A percentile compares a stretch with the other conserved stretches of the same genome.
These are phyloP conservation scores for Chamaetylas fuelleborni DNA, from an alignment of 2,113 vertebrate genomes.

Conservation along the genomic window DNA sequence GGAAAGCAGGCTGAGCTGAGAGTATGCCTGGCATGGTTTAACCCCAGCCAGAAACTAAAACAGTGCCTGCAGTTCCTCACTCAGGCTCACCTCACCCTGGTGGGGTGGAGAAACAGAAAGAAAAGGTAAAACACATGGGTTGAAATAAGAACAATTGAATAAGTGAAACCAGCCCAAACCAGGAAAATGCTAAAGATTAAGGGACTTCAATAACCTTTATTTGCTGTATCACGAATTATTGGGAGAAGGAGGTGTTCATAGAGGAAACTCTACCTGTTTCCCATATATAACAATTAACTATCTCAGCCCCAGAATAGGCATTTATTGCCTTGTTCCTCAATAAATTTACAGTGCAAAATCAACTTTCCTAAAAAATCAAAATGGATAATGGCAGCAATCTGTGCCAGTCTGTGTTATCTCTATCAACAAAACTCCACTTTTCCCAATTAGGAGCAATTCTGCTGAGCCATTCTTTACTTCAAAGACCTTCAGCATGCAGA, in stretches of 20 bases:
- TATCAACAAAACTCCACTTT: neutral
- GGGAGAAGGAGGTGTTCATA: neutral
- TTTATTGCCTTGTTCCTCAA: neutral
- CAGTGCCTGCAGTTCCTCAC: neutral
- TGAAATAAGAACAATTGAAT: neutral
- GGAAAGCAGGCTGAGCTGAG: neutral
- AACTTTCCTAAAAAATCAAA: neutral
- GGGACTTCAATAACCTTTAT: neutral
- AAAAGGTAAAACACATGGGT: neutral
- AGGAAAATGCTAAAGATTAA: neutral
- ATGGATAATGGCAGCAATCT: neutral
- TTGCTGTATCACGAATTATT: neutral
- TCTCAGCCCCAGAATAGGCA: neutral
- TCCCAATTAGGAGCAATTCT: neutral
- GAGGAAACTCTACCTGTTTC: neutral
- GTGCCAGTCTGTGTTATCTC: neutral
- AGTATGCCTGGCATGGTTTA: neutral
- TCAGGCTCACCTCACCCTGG: neutral
- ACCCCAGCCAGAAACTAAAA: neutral
- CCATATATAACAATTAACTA: neutral
- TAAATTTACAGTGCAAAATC: neutral
- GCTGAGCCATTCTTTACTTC: neutral
- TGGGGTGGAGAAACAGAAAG: neutral
- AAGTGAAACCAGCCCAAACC: neutral
- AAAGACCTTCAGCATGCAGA: neutral